Base-by-base conservation (phyloP, 2,797 vertebrate genomes). In the Typhlichthys eigenmanni region DNA sequence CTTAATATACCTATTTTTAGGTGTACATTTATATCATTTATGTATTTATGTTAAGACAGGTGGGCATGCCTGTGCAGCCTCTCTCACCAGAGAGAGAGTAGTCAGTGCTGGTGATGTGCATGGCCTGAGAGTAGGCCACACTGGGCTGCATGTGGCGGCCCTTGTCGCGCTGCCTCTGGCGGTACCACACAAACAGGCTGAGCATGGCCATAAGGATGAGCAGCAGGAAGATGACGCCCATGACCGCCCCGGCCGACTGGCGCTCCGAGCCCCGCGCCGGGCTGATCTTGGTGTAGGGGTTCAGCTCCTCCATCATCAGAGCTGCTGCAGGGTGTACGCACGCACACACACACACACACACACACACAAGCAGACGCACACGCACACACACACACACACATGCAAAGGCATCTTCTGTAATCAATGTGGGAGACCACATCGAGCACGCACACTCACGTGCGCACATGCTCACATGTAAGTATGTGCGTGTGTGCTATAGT, bases 271-370 rank as follows among this genome's bases (percentile, higher is more conserved):
- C 95, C 79, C 95, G 89, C 5, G 98, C 96, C 0, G 97, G 96
- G 76, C 96, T 97, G 90, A 99, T 98, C 93, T 98, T 99, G 78
- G 97, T 99, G 89, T 99, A 99, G 38, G 98, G 96, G 83, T 99
- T 99, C 84, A 98, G 92, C 92, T 98, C 97, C 82, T 98, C 97
- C 98, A 99, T 99, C 95, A 98, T 96, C 79, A 99, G 92, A 88
- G 97, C 96, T 75, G 96, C 97, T 99, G 81, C 54, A 87, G 51
- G 79, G 5, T 82, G 80, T 65, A 81, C 69, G 81, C 46, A 74
- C 51, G 62, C 14, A 72, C 62, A 60, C 48, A 49, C 17, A 52
- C 17, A 45, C 11, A 48, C 10, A 48, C 47, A 48, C 47, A 48
- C 13, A 48, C 47, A 13, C 47, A 47, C 47, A 47, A 17, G 16